Percentiles rank a stretch among this genome's conserved stretches.
Conservation (phyloP, 2,113 vertebrate genomes). For the Malaclemys terrapin region DNA sequence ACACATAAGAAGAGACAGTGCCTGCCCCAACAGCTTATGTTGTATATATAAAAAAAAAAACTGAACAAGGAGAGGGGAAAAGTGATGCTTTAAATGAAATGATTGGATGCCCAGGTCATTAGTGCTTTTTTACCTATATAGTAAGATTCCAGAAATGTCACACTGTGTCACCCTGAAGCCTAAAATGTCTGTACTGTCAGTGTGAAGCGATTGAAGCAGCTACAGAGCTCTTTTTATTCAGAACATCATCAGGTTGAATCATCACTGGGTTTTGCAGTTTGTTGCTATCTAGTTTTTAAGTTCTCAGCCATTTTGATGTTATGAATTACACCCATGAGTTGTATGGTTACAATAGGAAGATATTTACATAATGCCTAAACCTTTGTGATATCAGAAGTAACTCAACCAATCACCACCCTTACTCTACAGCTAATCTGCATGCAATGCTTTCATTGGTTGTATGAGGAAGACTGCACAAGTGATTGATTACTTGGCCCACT, state of each 20-base stretch:
- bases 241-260: not conserved
- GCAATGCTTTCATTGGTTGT: not conserved
- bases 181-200: not conserved
- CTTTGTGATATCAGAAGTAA: not conserved
- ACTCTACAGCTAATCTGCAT: not conserved
- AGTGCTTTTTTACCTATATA: not conserved
- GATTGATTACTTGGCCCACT: not conserved
- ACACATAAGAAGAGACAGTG: not conserved
- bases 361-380: not conserved
- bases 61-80: not conserved
- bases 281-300: not conserved
- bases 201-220: not conserved
- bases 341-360: not conserved
- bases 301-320: not conserved
- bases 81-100: not conserved
- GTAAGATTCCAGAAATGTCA: not conserved
- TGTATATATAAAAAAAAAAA: not conserved
- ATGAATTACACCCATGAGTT: not conserved
- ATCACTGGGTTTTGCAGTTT: not conserved
- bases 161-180: not conserved
- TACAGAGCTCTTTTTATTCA: not conserved
- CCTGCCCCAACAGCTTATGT: not conserved
- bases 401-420: not conserved
- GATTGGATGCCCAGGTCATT: not conserved
- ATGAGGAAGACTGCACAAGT: not conserved